These are phyloP conservation scores for Dasysyrphus albostriatus DNA, from an alignment of 2,888 invertebrate species.

Conservation along the genomic window DNA sequence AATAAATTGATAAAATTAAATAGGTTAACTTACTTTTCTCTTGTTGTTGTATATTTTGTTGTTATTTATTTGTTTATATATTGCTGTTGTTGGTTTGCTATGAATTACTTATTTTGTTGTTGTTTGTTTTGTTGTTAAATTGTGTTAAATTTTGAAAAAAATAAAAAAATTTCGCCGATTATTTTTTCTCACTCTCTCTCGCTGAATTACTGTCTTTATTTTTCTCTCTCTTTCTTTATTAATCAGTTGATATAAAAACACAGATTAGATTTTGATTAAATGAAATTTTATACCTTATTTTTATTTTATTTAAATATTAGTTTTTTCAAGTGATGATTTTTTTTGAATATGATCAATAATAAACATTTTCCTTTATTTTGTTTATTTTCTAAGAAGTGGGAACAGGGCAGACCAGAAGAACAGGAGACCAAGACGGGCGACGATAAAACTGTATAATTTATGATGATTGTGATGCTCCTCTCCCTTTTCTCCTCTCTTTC, in stretches of 20 bases:
- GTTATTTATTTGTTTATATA: slow-evolving; percentile 4
- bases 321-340: slow-evolving; percentile 34
- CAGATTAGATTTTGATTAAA: slow-evolving; percentile 65
- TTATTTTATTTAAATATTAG: slow-evolving; percentile 39
- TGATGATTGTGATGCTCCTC: slow-evolving; percentile 66
- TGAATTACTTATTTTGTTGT: slow-evolving; percentile 23
- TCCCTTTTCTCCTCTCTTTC: neutral
- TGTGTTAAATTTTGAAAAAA: slow-evolving; percentile 19
- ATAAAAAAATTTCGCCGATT: neutral
- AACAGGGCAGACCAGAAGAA: slow-evolving; percentile 35
- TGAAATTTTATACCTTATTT: slow-evolving; percentile 47
- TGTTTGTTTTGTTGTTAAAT: slow-evolving; percentile 32
- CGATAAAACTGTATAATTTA: slow-evolving; percentile 31
- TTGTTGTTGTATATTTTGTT: slow-evolving; percentile 58
- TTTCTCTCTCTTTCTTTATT: slow-evolving; percentile 39
- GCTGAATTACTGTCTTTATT: slow-evolving; percentile 24
- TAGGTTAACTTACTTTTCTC: slow-evolving; percentile 51
- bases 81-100: slow-evolving; percentile 49
- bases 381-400: slow-evolving; percentile 18
- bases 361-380: slow-evolving; percentile 40
- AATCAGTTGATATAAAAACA: slow-evolving; percentile 45
- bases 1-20: neutral
- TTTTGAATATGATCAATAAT: slow-evolving; percentile 41
- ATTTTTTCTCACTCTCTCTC: slow-evolving; percentile 49
- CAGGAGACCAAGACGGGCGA: slow-evolving; percentile 56